Conservation (phyloP, 1,140 invertebrate species). For the Piezodorus guildinii region DNA sequence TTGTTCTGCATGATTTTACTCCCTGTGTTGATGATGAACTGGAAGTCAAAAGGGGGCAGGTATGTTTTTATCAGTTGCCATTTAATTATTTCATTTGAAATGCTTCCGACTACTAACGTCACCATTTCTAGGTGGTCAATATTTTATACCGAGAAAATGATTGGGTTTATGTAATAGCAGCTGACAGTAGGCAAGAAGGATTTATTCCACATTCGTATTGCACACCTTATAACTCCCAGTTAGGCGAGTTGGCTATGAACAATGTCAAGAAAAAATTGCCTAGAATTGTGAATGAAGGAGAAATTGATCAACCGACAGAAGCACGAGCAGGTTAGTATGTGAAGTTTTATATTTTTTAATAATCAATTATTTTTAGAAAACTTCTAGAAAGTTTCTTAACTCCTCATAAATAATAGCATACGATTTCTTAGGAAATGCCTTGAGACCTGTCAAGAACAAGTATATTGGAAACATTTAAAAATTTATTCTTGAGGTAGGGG, state of each 20-base stretch:
- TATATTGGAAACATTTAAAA: constrained; percentile 1
- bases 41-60: constrained; percentile 59
- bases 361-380: neutral
- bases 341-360: constrained; percentile 5
- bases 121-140: constrained; percentile 60
- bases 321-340: constrained; percentile 27
- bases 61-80: constrained; percentile 29
- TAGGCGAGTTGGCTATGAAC: constrained; percentile 57
- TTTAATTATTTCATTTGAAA: neutral
- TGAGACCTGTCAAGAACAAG: neutral
- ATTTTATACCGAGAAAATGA: constrained; percentile 89
- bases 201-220: constrained; percentile 92
- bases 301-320: constrained; percentile 28
- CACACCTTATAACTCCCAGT: constrained; percentile 64
- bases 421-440: neutral
- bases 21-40: constrained; percentile 91
- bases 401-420: neutral
- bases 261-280: constrained; percentile 77
- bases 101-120: neutral
- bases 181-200: constrained; percentile 76
- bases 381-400: neutral
- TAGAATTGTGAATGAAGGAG: constrained; percentile 32
- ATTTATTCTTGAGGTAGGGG: neutral
- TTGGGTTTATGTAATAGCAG: constrained; percentile 90
- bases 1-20: constrained; percentile 86